phyloP scores from a whole-genome alignment of 2,797 vertebrate genomes.

The Hephaestus fuliginosus region DNA sequence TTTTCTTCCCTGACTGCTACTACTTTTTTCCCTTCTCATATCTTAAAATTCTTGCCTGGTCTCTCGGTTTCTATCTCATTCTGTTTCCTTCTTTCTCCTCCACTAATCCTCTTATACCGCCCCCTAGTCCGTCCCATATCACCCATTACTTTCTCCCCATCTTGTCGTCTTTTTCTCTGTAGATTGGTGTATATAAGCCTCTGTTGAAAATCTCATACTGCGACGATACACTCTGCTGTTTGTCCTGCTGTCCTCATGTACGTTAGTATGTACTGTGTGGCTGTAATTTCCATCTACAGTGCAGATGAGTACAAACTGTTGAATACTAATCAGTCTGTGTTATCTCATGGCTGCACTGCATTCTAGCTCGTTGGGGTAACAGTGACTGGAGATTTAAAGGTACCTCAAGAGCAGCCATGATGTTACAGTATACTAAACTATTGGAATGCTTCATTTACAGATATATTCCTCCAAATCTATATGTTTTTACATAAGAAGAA shows the following conservation, averaged over 20 bases:
- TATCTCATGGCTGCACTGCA: background rate
- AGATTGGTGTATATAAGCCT: conserved; percentile 16
- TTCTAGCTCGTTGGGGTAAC: too few relatives aligned
- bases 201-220: conserved; percentile 2
- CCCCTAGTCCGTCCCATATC: conserved; percentile 30
- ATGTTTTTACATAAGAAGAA: too few relatives aligned
- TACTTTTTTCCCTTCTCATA: conserved; percentile 18
- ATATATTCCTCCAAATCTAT: too few relatives aligned
- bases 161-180: conserved; percentile 11
- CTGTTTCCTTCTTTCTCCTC: conserved; percentile 45
- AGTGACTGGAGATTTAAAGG: too few relatives aligned
- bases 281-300: background rate
- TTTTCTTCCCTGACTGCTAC: background rate
- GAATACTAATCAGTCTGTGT: background rate
- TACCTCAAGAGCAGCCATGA: background rate
- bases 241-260: conserved; percentile 14
- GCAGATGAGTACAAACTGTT: background rate
- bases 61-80: conserved; percentile 38
- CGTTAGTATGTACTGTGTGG: background rate
- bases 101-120: conserved; percentile 61
- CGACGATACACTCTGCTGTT: background rate
- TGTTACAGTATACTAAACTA: too few relatives aligned
- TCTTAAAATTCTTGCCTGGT: conserved; percentile 34
- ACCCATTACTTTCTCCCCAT: conserved; percentile 32
- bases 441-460: too few relatives aligned